phyloP scores from a whole-genome alignment of 2,888 invertebrate species.

The Nephrotoma guestfalica region DNA sequence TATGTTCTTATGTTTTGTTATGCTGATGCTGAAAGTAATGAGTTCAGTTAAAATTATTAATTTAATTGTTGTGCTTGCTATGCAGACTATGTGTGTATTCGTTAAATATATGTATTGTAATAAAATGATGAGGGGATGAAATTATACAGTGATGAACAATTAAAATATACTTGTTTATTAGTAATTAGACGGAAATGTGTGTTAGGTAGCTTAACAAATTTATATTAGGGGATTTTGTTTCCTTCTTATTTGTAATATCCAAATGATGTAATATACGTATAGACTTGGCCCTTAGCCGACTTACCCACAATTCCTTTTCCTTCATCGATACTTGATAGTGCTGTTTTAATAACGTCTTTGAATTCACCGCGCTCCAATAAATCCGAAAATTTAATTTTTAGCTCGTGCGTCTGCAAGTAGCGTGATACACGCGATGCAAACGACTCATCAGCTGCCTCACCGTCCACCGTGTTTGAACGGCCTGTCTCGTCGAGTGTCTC shows the following conservation, averaged over 20 bases:
- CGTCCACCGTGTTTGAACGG: slow-evolving; percentile 16
- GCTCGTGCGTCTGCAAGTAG: slow-evolving; percentile 56
- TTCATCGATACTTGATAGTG: slow-evolving; percentile 11
- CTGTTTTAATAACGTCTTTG: slow-evolving; percentile 39
- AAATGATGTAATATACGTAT: no score
- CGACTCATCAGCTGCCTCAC: slow-evolving; percentile 34
- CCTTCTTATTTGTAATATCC: no score
- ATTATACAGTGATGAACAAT: no score
- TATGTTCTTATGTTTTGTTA: neutral
- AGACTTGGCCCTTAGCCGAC: neutral
- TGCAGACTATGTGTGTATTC: neutral
- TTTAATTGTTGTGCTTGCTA: neutral
- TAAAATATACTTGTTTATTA: no score
- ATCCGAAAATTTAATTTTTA: slow-evolving; percentile 54
- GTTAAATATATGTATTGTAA: neutral
- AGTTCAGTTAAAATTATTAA: neutral
- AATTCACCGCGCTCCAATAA: slow-evolving; percentile 51
- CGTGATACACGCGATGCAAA: slow-evolving; percentile 43
- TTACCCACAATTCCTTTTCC: slow-evolving; percentile 11
- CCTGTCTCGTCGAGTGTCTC: slow-evolving; percentile 36
- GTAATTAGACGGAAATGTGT: no score
- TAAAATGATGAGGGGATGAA: neutral
- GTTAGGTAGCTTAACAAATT: no score
- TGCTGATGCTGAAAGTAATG: neutral
- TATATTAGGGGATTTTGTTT: no score